Percentiles rank a stretch among this genome's conserved stretches.
phyloP scores from a whole-genome alignment of 2,113 vertebrate species.

The western clawed frog (Xenopus tropicalis) region UCB_Xtro_10.0 CM004444.2:84781501-84782000 shows the following conservation, averaged over 20 bases:
- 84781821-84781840: conserved; percentile 10
- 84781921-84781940: background rate
- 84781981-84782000: no score
- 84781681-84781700: conserved; percentile 39
- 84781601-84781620: background rate
- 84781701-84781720: conserved; percentile 40
- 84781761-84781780: conserved; percentile 44
- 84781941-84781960: background rate
- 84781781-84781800: conserved; percentile 41
- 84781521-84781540: no score
- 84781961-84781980: no score
- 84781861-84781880: conserved; percentile 24
- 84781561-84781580: no score
- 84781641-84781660: conserved; percentile 8
- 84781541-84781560: no score
- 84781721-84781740: conserved; percentile 37
- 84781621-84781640: conserved; percentile 28
- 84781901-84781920: background rate
- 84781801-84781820: conserved; percentile 45
- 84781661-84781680: conserved; percentile 31
- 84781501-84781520: no score
- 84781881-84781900: background rate
- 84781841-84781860: conserved; percentile 23
- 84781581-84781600: background rate
- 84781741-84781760: conserved; percentile 37